These are phyloP conservation scores for Diploptera punctata DNA, from an alignment of 2,888 invertebrate species.

Conservation along the genomic window DNA sequence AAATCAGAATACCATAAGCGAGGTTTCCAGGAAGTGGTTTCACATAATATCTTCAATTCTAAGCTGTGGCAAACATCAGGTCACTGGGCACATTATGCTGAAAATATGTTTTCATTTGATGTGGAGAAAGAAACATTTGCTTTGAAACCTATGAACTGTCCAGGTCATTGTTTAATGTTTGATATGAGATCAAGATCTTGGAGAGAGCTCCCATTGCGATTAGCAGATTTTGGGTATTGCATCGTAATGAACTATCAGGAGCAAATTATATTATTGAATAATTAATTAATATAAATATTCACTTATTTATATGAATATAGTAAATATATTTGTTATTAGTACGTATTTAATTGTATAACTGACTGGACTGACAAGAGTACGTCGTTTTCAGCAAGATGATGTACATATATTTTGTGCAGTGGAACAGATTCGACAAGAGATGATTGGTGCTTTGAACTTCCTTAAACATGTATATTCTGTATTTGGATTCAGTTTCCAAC, in stretches of 20 bases:
- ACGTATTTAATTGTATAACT: too few species aligned
- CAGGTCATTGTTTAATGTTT: conserved; percentile 95
- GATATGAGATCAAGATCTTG: conserved; percentile 81
- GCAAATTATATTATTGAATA: too few species aligned
- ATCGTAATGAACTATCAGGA: conserved; percentile 93
- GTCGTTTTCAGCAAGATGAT: conserved; percentile 99
- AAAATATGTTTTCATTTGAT: conserved; percentile 97
- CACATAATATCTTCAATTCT: conserved; percentile 95
- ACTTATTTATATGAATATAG: too few species aligned
- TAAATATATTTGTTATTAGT: too few species aligned
- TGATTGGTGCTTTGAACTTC: conserved; percentile 86
- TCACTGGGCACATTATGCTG: conserved; percentile 97
- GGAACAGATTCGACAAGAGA: conserved; percentile 81
- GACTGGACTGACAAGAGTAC: conserved; percentile 94
- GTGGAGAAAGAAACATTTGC: conserved; percentile 96
- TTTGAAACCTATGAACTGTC: conserved; percentile 99
- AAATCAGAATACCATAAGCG: conserved; percentile 84
- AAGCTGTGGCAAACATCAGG: conserved; percentile 98
- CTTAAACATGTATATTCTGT: conserved; percentile 84
- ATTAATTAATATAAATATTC: too few species aligned
- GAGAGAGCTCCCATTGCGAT: conserved; percentile 92
- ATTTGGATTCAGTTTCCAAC: conserved; percentile 94
- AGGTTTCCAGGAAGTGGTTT: conserved; percentile 93
- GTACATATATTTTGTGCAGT: conserved; percentile 97
- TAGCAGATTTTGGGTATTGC: conserved; percentile 99